These are phyloP conservation scores for Asobara japonica DNA, from an alignment of 1,140 invertebrate genomes.

Conservation along the genomic window DNA sequence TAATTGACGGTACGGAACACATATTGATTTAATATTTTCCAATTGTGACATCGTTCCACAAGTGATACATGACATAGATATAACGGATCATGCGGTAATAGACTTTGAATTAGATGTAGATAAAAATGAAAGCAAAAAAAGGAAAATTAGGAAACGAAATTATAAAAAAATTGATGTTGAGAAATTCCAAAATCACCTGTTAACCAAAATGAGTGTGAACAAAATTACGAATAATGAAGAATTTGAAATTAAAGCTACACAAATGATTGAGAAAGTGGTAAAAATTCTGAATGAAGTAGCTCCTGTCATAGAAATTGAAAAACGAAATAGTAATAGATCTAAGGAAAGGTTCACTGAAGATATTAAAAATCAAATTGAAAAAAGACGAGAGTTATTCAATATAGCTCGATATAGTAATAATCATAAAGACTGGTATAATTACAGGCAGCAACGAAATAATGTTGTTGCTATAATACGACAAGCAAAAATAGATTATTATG, in stretches of 20 bases:
- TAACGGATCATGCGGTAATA: too few species aligned
- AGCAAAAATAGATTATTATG: conserved; percentile 19
- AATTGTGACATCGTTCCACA: too few species aligned
- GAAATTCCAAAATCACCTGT: not conserved
- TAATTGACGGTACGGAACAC: too few species aligned
- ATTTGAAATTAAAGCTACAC: not conserved
- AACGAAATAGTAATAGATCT: not conserved
- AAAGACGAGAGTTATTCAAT: conserved; percentile 3
- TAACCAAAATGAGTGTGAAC: not conserved
- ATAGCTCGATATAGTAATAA: not conserved
- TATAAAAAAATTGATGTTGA: conserved; percentile 6
- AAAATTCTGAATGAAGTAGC: not conserved
- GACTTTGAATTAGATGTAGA: not conserved
- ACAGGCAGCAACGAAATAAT: conserved; percentile 15
- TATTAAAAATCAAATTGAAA: not conserved
- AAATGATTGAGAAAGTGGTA: not conserved
- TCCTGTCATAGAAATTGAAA: not conserved
- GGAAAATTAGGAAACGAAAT: not conserved
- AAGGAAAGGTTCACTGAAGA: conserved; percentile 11
- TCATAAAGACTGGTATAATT: not conserved
- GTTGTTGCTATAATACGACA: not conserved
- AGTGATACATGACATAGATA: too few species aligned
- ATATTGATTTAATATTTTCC: too few species aligned
- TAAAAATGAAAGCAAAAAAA: not conserved
- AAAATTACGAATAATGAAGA: not conserved